Evolutionary conservation across 2,113 vertebrate genomes (phyloP).

Genomic region (Aspiorhynchus laticeps): DNA sequence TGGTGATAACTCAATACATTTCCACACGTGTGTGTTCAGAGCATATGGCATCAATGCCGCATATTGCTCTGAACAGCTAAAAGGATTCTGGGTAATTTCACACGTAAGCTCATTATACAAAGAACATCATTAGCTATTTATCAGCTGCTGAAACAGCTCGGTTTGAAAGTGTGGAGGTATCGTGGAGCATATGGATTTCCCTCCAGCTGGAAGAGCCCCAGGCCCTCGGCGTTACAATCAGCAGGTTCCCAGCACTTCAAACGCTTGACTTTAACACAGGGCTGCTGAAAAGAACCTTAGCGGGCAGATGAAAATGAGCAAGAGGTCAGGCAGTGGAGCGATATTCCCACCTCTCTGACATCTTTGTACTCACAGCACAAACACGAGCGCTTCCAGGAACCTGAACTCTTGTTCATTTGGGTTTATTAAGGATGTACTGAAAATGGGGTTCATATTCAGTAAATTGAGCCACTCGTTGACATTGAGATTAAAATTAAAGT

Average conservation of each 20-base stretch:
- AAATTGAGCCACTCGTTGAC: neutral
- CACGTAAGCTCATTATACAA: neutral
- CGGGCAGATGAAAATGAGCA: slow-evolving; percentile 63
- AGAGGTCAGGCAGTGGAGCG: slow-evolving; percentile 43
- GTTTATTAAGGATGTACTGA: neutral
- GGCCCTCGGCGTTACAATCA: neutral
- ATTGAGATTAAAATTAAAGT: neutral
- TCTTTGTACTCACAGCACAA: neutral
- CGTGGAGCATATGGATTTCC: neutral
- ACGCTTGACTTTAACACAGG: slow-evolving; percentile 19
- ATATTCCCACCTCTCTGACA: slow-evolving; percentile 64
- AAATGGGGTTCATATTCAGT: neutral
- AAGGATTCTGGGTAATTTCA: slow-evolving; percentile 23
- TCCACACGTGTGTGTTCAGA: neutral
- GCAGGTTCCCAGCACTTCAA: slow-evolving; percentile 13
- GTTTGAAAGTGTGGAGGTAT: neutral
- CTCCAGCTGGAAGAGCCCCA: neutral
- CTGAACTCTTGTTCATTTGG: neutral
- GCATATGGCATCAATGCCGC: neutral
- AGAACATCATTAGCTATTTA: neutral
- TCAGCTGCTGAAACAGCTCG: neutral
- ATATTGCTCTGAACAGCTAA: neutral
- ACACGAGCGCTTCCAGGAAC: neutral
- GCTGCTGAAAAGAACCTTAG: slow-evolving; percentile 50
- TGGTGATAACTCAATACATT: neutral